These are phyloP conservation scores for Bombus sylvicola DNA, from an alignment of 1,140 invertebrate species.

Conservation along the genomic window DNA sequence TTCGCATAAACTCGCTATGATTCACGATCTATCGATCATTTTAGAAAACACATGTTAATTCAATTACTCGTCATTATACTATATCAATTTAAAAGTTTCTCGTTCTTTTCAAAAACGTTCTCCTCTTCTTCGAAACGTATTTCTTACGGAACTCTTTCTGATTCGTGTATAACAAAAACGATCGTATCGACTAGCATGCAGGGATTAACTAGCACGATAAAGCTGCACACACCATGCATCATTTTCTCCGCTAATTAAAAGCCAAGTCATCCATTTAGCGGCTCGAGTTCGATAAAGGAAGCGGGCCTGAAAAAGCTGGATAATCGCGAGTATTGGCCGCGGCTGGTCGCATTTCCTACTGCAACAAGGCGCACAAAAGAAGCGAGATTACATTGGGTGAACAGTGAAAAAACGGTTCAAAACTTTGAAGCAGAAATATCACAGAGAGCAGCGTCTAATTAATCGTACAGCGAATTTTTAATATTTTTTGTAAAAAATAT, in stretches of 20 bases:
- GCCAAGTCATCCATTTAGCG: slow-evolving; percentile 18
- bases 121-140: neutral
- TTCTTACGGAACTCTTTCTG: neutral
- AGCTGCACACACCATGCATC: slow-evolving; percentile 48
- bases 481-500: neutral
- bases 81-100: neutral
- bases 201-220: neutral
- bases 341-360: slow-evolving; percentile 5
- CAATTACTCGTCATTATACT: no score
- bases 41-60: neutral
- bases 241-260: slow-evolving; percentile 48
- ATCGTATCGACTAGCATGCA: slow-evolving; percentile 22
- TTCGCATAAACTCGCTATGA: neutral
- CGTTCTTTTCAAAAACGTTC: neutral
- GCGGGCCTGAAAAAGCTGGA: slow-evolving; percentile 1
- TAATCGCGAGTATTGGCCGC: slow-evolving; percentile 17
- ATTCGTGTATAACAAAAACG: slow-evolving; percentile 6
- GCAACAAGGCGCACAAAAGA: neutral
- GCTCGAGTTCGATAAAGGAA: slow-evolving; percentile 6
- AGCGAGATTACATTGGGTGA: slow-evolving; percentile 8
- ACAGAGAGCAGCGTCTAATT: slow-evolving; percentile 32
- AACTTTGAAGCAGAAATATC: slow-evolving; percentile 25
- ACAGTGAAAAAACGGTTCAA: slow-evolving; percentile 5
- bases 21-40: neutral
- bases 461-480: slow-evolving; percentile 35